Evolutionary conservation across 2,113 vertebrate genomes (phyloP).

Genomic region (Gobio gobio): DNA sequence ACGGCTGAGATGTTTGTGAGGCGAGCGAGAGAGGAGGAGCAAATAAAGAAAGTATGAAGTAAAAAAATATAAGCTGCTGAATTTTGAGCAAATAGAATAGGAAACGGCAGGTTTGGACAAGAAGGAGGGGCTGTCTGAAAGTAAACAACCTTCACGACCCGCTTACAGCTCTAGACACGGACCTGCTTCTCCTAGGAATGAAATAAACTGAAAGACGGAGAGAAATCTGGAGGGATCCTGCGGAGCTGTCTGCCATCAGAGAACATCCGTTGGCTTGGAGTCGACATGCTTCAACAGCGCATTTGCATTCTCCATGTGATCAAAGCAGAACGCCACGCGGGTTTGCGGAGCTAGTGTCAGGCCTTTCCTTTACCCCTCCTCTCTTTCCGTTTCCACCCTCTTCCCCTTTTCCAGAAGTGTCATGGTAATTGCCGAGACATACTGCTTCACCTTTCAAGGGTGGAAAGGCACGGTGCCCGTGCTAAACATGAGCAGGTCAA

Average conservation of each 20-base stretch:
- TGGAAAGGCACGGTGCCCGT: not conserved
- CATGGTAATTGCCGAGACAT: constrained; percentile 28
- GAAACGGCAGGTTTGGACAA: not conserved
- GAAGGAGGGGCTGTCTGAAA: constrained; percentile 18
- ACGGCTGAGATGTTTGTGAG: constrained; percentile 40
- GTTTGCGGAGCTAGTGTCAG: constrained; percentile 46
- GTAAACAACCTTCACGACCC: constrained; percentile 19
- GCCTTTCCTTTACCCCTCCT: constrained; percentile 52
- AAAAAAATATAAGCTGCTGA: constrained; percentile 2
- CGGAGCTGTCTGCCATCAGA: constrained; percentile 24
- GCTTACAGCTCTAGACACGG: not conserved
- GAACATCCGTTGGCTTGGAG: constrained; percentile 21
- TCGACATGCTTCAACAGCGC: constrained; percentile 21
- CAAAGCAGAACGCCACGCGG: constrained; percentile 45
- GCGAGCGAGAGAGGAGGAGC: constrained; percentile 6
- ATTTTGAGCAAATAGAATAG: constrained; percentile 27
- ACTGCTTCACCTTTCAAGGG: constrained; percentile 9
- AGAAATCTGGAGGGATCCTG: constrained; percentile 22
- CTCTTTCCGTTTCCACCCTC: constrained; percentile 8
- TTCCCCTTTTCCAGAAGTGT: constrained; percentile 28
- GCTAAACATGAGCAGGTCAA: constrained; percentile 30
- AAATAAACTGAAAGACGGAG: not conserved
- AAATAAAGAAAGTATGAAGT: constrained; percentile 8
- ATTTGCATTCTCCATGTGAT: constrained; percentile 50
- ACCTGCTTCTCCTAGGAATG: not conserved